Base-by-base conservation (phyloP, 2,113 vertebrate species). In the Ciconia stormi region DNA sequence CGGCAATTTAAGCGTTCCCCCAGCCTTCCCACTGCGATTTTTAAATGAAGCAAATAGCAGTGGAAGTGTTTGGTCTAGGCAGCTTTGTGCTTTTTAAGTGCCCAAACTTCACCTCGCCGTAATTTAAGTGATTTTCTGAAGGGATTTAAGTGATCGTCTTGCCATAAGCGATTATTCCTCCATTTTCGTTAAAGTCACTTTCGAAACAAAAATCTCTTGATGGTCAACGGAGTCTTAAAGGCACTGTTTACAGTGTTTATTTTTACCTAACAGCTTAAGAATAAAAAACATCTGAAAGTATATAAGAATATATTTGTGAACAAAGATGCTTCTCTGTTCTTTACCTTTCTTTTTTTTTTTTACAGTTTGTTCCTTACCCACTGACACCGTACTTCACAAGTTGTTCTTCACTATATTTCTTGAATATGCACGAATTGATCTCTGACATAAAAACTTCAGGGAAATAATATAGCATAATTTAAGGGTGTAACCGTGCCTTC, bases 381-480 rank as follows among this genome's bases (percentile, higher is more conserved):
- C 3, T 47, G 30, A 7, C 42, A 8, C 26, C 0, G 1, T 23
- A 9, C 7, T 58, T 46, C 13, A 16, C 42, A 29, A 34, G 21
- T 22, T 29, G 19, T 14, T 38, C 15, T 30, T 72, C 12, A 0
- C 40, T 10, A 0, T 40, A 2, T 81, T 86, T 89, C 46, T 16
- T 21, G 34, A 47, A 16, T 4, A 13, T 0, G 1, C 32, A 3
- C 19, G 3, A 58, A 66, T 2, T 15, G 50, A 47, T 56, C 34
- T 34, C 36, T 40, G 69, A 11, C 21, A 4, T 22, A 40, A 70
- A 66, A 50, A 12, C 15, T 29, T 36, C 1, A 0, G 3, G 14
- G 12, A 11, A 84, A 56, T 29, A 38, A 38, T 5, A 14, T 0
- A 9, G 20, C 11, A 3, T 11, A 23, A 56, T 14, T 40, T 63